Percentiles rank a stretch among this genome's conserved stretches.
Conservation (phyloP, 2,797 vertebrate genomes). For the Paramormyrops hopkinsi region DNA sequence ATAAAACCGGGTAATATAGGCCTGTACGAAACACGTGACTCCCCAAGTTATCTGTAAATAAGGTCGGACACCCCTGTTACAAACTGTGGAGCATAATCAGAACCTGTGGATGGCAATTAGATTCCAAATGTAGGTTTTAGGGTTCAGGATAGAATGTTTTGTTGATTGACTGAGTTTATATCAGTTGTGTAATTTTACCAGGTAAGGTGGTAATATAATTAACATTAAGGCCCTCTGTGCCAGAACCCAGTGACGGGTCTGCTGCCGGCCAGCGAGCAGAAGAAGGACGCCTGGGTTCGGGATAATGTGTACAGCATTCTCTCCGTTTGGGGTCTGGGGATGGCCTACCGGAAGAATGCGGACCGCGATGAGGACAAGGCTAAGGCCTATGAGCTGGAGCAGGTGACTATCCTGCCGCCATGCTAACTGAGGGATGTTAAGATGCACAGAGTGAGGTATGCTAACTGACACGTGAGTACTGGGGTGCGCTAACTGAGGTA, state of each 20-base stretch:
- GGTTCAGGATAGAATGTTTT: not conserved
- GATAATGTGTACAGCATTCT: conserved; percentile 95
- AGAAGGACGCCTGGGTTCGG: conserved; percentile 93
- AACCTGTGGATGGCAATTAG: not conserved
- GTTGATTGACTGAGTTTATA: not conserved
- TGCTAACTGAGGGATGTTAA: not conserved
- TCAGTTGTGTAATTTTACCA: not conserved
- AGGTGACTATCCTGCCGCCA: conserved; percentile 61
- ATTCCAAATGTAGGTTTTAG: conserved; percentile 14
- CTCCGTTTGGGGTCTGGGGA: conserved; percentile 92
- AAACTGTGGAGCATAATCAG: not conserved
- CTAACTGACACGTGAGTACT: not conserved
- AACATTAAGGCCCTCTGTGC: conserved; percentile 11
- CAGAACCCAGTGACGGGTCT: conserved; percentile 92
- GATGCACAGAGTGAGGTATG: not conserved
- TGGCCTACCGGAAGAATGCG: conserved; percentile 97
- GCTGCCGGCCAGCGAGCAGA: conserved; percentile 78
- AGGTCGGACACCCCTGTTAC: not conserved
- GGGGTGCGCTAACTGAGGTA: not conserved
- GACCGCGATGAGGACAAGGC: conserved; percentile 97
- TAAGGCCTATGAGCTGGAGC: conserved; percentile 94
- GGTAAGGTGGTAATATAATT: not conserved
- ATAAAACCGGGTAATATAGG: not conserved
- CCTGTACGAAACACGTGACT: not conserved
- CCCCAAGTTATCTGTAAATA: not conserved